Percentiles rank a stretch among this genome's conserved stretches.
phyloP scores from a whole-genome alignment of 2,888 invertebrate species.

The Tyria jacobaeae region DNA sequence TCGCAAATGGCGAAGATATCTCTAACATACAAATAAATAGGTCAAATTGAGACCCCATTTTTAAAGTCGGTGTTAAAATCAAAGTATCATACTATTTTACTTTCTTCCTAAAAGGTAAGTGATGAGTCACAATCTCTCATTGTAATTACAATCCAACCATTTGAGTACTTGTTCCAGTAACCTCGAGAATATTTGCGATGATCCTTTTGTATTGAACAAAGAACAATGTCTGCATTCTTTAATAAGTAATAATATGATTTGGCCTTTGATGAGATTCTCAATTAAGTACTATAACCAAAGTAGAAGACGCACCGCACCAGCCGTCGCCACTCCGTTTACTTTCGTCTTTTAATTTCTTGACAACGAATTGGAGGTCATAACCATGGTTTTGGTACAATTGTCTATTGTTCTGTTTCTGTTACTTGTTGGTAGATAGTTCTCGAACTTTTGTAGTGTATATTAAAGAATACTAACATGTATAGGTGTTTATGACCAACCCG shows the following conservation, averaged over 20 bases:
- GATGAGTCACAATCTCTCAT: slow-evolving; percentile 66
- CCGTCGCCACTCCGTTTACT: slow-evolving; percentile 44
- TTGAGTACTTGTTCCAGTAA: slow-evolving; percentile 67
- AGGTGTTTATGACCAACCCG: background rate
- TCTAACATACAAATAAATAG: no score
- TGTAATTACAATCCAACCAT: slow-evolving; percentile 58
- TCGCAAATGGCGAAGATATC: no score
- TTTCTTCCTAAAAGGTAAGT: slow-evolving; percentile 52
- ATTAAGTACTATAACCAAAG: slow-evolving; percentile 54
- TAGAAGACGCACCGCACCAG: slow-evolving; percentile 48
- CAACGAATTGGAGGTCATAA: slow-evolving; percentile 11
- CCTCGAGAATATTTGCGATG: slow-evolving; percentile 61
- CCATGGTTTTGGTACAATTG: background rate
- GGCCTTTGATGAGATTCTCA: slow-evolving; percentile 53
- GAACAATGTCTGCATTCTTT: slow-evolving; percentile 52
- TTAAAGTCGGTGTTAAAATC: no score
- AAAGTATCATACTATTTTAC: slow-evolving; percentile 40
- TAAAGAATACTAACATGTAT: background rate
- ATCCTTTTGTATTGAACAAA: slow-evolving; percentile 66
- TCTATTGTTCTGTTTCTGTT: background rate
- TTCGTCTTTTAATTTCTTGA: slow-evolving; percentile 14
- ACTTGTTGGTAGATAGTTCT: background rate
- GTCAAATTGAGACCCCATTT: no score
- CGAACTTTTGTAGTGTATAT: background rate
- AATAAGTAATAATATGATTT: slow-evolving; percentile 57